Conservation (phyloP, 2,888 invertebrate genomes). For the Heteromyza rotundicornis region DNA sequence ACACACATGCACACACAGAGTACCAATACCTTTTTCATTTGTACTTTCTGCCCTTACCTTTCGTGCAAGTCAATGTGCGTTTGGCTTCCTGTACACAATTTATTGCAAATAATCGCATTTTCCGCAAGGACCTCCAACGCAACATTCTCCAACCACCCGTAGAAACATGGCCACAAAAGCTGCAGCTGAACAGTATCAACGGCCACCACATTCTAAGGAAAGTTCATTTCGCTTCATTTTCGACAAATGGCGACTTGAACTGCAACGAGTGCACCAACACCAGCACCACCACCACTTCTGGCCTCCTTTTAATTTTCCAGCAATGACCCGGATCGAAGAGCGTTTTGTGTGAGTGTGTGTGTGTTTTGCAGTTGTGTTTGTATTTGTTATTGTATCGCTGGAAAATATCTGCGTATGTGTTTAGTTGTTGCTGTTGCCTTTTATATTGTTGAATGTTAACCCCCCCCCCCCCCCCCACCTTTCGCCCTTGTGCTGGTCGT, state of each 20-base stretch:
- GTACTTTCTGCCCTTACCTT: background rate
- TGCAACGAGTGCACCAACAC: background rate
- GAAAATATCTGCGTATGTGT: too few relatives aligned
- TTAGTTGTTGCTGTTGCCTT: too few relatives aligned
- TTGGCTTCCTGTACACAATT: background rate
- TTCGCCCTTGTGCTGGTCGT: too few relatives aligned
- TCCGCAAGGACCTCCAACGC: background rate
- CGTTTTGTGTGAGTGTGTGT: background rate
- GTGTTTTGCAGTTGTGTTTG: background rate
- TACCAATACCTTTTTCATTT: background rate
- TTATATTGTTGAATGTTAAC: background rate
- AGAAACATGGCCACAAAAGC: too few relatives aligned
- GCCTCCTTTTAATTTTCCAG: conserved; percentile 44
- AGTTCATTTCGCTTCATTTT: conserved; percentile 1
- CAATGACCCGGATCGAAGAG: conserved; percentile 45
- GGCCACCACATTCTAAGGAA: conserved; percentile 7
- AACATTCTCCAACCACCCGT: background rate
- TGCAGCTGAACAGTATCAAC: conserved; percentile 12
- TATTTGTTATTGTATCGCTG: background rate
- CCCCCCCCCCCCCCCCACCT: too few relatives aligned
- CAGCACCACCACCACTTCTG: background rate
- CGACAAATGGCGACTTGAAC: background rate
- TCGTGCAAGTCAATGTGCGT: background rate
- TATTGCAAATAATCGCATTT: conserved; percentile 4
- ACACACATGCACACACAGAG: too few relatives aligned